Evolutionary conservation across 2,113 vertebrate species (phyloP), one percentile per base, ranked within the genome.

Genomic region (Tinamus guttatus): DNA sequence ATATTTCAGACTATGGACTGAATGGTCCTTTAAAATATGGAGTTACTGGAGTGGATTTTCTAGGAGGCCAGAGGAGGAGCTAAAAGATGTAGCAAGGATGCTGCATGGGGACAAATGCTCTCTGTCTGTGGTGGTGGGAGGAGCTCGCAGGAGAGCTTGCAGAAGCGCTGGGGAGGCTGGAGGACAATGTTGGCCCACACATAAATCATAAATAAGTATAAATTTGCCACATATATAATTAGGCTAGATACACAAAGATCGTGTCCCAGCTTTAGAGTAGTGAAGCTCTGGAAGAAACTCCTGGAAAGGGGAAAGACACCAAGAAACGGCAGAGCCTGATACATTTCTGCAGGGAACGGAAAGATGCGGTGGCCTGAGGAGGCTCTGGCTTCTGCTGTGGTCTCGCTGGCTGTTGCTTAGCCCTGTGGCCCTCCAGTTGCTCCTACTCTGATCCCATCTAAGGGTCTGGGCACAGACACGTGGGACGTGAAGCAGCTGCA

Each of bases 161-260:
- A 90, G 69, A 60, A 88, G 25, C 2, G 1, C 51, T 60, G 77
- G 34, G 28, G 41, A 75, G 69, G 56, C 14, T 20, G 69, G 74
- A 89, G 74, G 77, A 95, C 89, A 96, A 62, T 81, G 90, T 77
- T 96, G 89, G 74, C 89, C 89, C 62, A 81, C 59, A 41, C 83
- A 92, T 82, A 94, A 92, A 5, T 54, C 83, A 92, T 82, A 94
- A 92, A 5, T 54, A 83, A 93, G 58, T 45, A 75, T 18, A 89
- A 92, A 84, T 7, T 15, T 2, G 0, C 47, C 58, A 84, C 6
- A 2, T 92, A 81, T 28, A 32, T 51, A 81, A n/a, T 64, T 74
- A 47, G 52, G 56, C 34, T 84, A 83, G 34, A 64, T 84, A 77
- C 54, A 60, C 71, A 74, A 86, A 68, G 80, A 94, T 56, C 5